These are phyloP conservation scores for Zaprionus vittiger DNA, from an alignment of 1,140 invertebrate species.

Conservation along the genomic window DNA sequence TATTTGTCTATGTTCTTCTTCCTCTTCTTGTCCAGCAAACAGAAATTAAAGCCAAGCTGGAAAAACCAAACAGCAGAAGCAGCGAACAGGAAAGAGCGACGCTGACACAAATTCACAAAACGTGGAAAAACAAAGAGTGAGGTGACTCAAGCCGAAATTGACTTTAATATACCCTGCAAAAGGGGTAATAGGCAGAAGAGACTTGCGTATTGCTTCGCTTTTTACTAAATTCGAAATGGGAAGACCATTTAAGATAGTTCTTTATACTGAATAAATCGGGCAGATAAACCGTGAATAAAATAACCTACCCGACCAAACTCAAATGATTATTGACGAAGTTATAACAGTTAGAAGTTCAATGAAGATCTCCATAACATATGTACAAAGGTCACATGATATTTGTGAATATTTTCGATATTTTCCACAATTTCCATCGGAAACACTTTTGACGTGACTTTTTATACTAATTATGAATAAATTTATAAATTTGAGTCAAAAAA, in stretches of 20 bases:
- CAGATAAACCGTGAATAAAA: no score
- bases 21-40: constrained; percentile 75
- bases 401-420: no score
- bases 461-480: background rate
- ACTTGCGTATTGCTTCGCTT: no score
- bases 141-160: background rate
- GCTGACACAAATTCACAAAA: constrained; percentile 76
- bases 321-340: no score
- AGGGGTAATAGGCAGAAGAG: no score
- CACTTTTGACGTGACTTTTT: no score
- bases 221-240: no score
- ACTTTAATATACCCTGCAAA: background rate
- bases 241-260: background rate
- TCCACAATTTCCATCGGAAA: no score
- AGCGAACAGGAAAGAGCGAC: constrained; percentile 62
- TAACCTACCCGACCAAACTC: no score
- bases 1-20: constrained; percentile 49
- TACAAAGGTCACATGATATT: no score
- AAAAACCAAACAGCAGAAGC: constrained; percentile 22
- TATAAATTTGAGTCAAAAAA: background rate
- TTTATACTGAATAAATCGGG: background rate
- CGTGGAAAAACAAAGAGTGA: constrained; percentile 49
- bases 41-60: constrained; percentile 71
- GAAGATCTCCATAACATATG: no score
- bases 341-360: no score